Base-by-base conservation (phyloP, 2,888 invertebrate species). In the Thumatha senex region DNA sequence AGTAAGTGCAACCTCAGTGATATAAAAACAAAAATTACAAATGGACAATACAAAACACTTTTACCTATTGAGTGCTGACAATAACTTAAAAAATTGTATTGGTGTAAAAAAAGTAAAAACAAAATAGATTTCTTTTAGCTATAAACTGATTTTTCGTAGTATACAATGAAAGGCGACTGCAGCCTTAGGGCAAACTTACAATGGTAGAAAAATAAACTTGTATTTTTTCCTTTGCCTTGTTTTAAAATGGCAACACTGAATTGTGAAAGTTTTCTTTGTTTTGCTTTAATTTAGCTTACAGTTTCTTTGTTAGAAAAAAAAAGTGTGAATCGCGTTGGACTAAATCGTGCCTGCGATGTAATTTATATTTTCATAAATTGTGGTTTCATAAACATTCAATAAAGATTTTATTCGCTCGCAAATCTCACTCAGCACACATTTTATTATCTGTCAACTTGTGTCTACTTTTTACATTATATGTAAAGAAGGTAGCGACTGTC, bases 131-230 rank as follows among this genome's bases (percentile, higher is more conserved):
- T 24, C 11, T 18, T 35, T 35, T 38, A 58, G 58, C 48, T 54
- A 58, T 55, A 57, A 58, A 50, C 63, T 54, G 53, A 54, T 61
- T 62, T 56, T 54, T 49, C 47, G 46, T 8, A 50, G 40, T 47
- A 40, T 58, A 72, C 64, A 76, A 73, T 71, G 67, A 67, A 61
- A 46, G 67, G 63, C 67, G 50, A 36, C 54, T 50, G 49, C 63
- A 63, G 61, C 51, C 67, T 55, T 45, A 42, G 31, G 52, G 58
- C 61, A 14, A 18, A 29, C 46, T 40, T 44, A 66, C 59, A 66
- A 66, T 61, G 60, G 58, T n/a, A 45, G 56, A 44, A 56, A 65
- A 70, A 64, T 69, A 70, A 63, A 62, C 18, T 24, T 24, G 48
- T 60, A 53, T 62, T 70, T 62, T 70, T 61, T 68, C 7, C 31